Evolutionary conservation across 2,113 vertebrate genomes (phyloP).

Genomic region (Pteropus alecto): DNA sequence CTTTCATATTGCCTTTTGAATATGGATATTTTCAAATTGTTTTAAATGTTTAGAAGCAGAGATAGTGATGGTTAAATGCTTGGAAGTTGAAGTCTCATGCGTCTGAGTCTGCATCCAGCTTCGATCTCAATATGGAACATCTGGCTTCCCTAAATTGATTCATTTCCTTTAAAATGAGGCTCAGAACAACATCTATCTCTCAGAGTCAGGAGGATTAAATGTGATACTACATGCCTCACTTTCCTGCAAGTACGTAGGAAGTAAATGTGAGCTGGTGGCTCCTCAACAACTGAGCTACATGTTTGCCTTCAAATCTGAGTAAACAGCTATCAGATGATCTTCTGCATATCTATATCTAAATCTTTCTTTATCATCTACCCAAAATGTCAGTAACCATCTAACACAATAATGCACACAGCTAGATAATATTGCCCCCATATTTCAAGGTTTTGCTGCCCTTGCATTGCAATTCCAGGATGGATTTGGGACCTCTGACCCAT

Average conservation of each 20-base stretch:
- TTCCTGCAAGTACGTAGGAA: accelerated
- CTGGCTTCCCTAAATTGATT: not conserved
- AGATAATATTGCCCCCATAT: not conserved
- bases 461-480: not conserved
- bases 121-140: not conserved
- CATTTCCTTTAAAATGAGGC: not conserved
- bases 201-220: not conserved
- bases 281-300: not conserved
- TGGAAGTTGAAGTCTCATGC: not conserved
- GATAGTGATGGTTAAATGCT: not conserved
- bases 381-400: not conserved
- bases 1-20: not conserved
- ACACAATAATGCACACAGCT: not conserved
- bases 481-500: not conserved
- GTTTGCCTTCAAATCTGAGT: not conserved
- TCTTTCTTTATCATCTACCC: not conserved
- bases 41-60: not conserved
- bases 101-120: accelerated
- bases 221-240: not conserved
- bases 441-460: not conserved
- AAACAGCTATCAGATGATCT: not conserved
- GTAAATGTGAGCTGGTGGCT: too few species aligned
- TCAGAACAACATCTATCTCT: not conserved
- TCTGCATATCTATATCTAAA: not conserved
- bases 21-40: not conserved